Base-by-base conservation (phyloP, 2,797 vertebrate genomes). In the Ctenochaetus hawaiiensis region DNA sequence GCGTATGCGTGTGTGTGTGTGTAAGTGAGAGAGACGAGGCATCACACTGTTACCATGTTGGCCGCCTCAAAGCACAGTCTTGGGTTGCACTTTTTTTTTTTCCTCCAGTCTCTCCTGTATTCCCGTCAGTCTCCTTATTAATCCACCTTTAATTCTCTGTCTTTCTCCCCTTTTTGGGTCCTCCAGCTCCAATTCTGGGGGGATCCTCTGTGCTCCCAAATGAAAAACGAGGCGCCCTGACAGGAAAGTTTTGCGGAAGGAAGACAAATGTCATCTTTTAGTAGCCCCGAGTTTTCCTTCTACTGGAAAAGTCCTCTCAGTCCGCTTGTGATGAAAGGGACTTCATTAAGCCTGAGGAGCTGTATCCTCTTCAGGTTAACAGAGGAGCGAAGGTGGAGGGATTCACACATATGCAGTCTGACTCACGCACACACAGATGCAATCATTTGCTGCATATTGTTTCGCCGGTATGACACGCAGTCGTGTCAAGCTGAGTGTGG, bases 231-330 rank as follows among this genome's bases (percentile, higher is more conserved):
- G 45, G 30, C 30, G 7, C 52, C 56, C 52, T 37, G 67, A 75
- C 60, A 73, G 53, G 66, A 69, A 81, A 44, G 64, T 76, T 80
- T 87, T 56, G 64, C 22, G 8, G 22, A 66, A 26, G 22, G 41
- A 64, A 78, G 78, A 83, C 60, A 62, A 75, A 80, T 85, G 74
- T 83, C 74, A 68, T 72, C 70, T 72, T 65, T 75, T 63, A 64
- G 51, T 51, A 23, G 44, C 72, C 67, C 51, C 4, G 1, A 60
- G 58, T 81, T 78, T 67, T 77, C 62, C 37, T 51, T 63, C 16
- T 22, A 64, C 72, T 72, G 66, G 44, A 85, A 75, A 80, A 84
- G 82, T 70, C 70, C 61, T 75, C 75, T 53, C 44, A 62, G 2
- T 18, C 73, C 8, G 48, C 8, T 14, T 2, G 14, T 59, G 80